These are phyloP conservation scores for Neotragus moschatus DNA, from an alignment of 2,113 vertebrate genomes.

Conservation along the genomic window DNA sequence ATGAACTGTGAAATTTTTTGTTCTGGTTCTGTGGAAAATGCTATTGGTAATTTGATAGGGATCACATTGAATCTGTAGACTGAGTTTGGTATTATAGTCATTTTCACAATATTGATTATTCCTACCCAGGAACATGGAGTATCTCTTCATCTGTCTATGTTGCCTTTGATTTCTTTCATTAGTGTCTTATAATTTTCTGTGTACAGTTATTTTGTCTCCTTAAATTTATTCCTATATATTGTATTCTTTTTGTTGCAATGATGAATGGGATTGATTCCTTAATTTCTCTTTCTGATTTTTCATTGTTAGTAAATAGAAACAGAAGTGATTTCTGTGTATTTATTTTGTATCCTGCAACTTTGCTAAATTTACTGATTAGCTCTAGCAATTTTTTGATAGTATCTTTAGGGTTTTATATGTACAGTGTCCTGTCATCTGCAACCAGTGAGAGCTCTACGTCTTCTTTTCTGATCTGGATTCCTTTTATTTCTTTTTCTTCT, in stretches of 20 bases:
- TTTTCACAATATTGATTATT: background rate
- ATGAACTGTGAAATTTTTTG: background rate
- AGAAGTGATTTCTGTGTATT: background rate
- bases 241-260: background rate
- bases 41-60: background rate
- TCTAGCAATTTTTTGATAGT: background rate
- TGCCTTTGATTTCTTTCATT: background rate
- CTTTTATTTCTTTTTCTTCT: background rate
- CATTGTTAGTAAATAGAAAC: background rate
- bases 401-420: background rate
- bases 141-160: background rate
- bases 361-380: background rate
- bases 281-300: background rate
- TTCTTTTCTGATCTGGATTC: background rate
- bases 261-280: background rate
- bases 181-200: background rate
- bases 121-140: background rate
- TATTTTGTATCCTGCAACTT: background rate
- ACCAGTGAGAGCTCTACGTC: background rate
- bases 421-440: background rate
- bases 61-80: background rate
- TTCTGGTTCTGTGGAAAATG: background rate
- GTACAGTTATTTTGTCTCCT: background rate
- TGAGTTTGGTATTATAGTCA: background rate
- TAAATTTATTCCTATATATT: background rate